Conservation (phyloP, 2,888 invertebrate genomes). For the Quadroppia sp. region DNA sequence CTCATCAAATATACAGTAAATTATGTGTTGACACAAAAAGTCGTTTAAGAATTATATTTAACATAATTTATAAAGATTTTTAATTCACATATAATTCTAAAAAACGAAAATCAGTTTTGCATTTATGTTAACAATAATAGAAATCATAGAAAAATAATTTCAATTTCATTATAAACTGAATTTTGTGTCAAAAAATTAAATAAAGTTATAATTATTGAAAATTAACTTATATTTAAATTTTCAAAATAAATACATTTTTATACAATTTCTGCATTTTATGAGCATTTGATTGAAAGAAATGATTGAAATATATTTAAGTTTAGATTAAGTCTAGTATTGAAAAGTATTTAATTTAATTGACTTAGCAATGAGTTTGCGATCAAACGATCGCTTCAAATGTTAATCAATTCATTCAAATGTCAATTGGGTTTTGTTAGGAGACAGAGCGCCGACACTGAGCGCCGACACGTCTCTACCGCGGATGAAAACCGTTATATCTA, state of each 20-base stretch:
- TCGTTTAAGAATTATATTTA: not conserved
- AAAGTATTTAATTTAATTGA: constrained; percentile 20
- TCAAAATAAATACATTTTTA: no score
- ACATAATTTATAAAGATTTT: not conserved
- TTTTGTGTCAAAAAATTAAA: not conserved
- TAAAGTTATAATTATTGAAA: not conserved
- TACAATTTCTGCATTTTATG: not conserved
- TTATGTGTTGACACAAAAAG: not conserved
- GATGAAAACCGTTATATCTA: constrained; percentile 19
- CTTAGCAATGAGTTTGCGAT: constrained; percentile 18
- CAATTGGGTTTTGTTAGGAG: no score
- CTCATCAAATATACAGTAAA: not conserved
- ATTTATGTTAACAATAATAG: no score
- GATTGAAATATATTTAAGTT: not conserved
- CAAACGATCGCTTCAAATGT: not conserved
- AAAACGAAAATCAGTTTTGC: not conserved
- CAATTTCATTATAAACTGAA: not conserved
- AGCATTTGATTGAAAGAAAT: not conserved
- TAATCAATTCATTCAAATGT: no score
- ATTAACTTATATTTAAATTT: no score
- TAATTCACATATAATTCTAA: not conserved
- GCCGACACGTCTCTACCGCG: not conserved
- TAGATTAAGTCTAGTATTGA: not conserved
- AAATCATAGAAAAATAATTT: not conserved
- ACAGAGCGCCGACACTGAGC: not conserved